phyloP scores from a whole-genome alignment of 2,888 invertebrate species.

The Operophtera brumata region DNA sequence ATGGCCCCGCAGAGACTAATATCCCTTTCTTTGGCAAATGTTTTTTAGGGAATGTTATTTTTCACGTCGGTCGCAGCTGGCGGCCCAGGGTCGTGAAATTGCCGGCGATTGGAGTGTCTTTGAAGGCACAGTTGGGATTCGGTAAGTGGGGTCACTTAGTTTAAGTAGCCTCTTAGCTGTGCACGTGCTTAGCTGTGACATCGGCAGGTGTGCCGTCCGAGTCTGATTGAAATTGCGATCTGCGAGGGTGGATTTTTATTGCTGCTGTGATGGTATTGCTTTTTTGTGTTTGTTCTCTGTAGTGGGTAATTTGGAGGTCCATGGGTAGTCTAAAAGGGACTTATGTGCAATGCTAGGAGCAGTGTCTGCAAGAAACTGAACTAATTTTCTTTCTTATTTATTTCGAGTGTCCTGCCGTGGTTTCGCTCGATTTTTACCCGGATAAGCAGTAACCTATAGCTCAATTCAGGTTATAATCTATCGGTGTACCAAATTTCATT shows the following conservation, averaged over 20 bases:
- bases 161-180: slow-evolving; percentile 75
- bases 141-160: slow-evolving; percentile 75
- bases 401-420: too few relatives aligned
- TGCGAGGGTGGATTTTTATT: slow-evolving; percentile 58
- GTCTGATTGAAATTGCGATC: slow-evolving; percentile 73
- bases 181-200: slow-evolving; percentile 64
- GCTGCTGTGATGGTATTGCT: slow-evolving; percentile 48
- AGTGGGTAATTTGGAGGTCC: slow-evolving; percentile 12
- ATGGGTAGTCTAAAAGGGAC: background rate
- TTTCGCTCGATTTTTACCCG: too few relatives aligned
- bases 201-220: slow-evolving; percentile 69
- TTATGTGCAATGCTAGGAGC: background rate
- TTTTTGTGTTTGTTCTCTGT: slow-evolving; percentile 33
- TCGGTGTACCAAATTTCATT: too few relatives aligned
- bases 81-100: slow-evolving; percentile 66
- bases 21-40: slow-evolving; percentile 76
- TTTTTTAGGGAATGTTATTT: slow-evolving; percentile 76
- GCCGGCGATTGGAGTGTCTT: slow-evolving; percentile 58
- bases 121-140: slow-evolving; percentile 63
- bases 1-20: slow-evolving; percentile 79
- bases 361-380: background rate
- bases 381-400: too few relatives aligned
- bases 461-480: too few relatives aligned
- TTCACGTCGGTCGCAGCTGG: slow-evolving; percentile 77
- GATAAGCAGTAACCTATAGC: too few relatives aligned